A percentile compares a stretch with the other conserved stretches of the same genome.
Evolutionary conservation across 2,113 vertebrate species (phyloP).

Genomic region (Merops nubicus): DNA sequence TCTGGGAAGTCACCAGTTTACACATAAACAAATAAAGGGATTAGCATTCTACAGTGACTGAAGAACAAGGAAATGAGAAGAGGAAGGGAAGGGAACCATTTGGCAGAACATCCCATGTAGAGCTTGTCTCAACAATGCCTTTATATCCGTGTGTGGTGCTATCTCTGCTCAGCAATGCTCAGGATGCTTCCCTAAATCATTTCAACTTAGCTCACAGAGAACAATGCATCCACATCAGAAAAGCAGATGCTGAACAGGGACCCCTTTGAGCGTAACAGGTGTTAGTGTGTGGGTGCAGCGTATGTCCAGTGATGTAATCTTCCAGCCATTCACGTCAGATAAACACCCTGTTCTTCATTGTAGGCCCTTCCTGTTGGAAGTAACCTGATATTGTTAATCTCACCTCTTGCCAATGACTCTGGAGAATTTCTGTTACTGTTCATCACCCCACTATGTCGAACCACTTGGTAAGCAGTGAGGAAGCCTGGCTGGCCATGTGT

Average conservation of each 20-base stretch:
- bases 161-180: slow-evolving; percentile 30
- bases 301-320: neutral
- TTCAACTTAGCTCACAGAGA: neutral
- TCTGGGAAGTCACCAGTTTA: neutral
- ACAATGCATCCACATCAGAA: slow-evolving; percentile 37
- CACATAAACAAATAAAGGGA: neutral
- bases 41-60: neutral
- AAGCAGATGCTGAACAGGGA: slow-evolving; percentile 2
- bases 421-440: neutral
- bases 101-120: slow-evolving; percentile 36
- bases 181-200: slow-evolving; percentile 1
- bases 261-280: neutral
- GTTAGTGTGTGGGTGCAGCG: neutral
- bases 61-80: slow-evolving; percentile 65
- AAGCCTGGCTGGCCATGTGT: neutral
- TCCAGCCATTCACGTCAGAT: neutral
- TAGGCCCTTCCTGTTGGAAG: slow-evolving; percentile 12
- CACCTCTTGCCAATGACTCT: neutral
- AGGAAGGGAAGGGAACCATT: slow-evolving; percentile 59
- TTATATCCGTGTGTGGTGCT: neutral
- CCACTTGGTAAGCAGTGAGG: neutral
- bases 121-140: slow-evolving; percentile 30
- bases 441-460: neutral
- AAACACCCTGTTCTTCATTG: slow-evolving; percentile 26
- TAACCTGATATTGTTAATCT: neutral